phyloP scores from a whole-genome alignment of 2,113 vertebrate species.

The Axis porcinus region DNA sequence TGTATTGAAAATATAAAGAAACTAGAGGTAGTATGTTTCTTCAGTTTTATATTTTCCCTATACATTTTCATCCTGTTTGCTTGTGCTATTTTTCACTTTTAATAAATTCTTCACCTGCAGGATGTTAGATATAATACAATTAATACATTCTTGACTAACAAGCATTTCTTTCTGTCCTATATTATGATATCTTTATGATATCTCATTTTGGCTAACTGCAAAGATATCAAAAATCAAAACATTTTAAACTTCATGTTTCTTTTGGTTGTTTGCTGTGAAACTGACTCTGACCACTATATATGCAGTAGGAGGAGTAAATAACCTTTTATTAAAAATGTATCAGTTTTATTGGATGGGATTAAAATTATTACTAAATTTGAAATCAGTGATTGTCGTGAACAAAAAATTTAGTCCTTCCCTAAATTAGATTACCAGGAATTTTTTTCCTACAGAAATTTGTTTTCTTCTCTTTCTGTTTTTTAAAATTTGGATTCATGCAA shows the following conservation, averaged over 20 bases:
- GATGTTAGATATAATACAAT: conserved; percentile 63
- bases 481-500: conserved; percentile 39
- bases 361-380: conserved; percentile 38
- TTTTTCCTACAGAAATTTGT: neutral
- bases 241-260: conserved; percentile 72
- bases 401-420: conserved; percentile 31
- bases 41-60: conserved; percentile 55
- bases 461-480: conserved; percentile 12
- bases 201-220: conserved; percentile 75
- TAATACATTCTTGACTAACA: conserved; percentile 78
- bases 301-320: conserved; percentile 70
- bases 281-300: conserved; percentile 81
- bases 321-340: neutral
- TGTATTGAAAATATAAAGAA: conserved; percentile 59
- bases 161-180: conserved; percentile 61
- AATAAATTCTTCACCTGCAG: conserved; percentile 72
- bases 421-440: neutral
- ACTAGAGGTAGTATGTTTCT: conserved; percentile 42
- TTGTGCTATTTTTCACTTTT: conserved; percentile 75
- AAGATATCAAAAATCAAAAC: conserved; percentile 70
- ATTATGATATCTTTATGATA: conserved; percentile 64
- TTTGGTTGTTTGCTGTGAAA: conserved; percentile 75
- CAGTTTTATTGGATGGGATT: conserved; percentile 10
- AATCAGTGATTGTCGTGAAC: neutral
- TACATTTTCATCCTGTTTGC: conserved; percentile 54